These are phyloP conservation scores for Cardiocondyla obscurior DNA, from an alignment of 1,140 invertebrate genomes.

Conservation along the genomic window DNA sequence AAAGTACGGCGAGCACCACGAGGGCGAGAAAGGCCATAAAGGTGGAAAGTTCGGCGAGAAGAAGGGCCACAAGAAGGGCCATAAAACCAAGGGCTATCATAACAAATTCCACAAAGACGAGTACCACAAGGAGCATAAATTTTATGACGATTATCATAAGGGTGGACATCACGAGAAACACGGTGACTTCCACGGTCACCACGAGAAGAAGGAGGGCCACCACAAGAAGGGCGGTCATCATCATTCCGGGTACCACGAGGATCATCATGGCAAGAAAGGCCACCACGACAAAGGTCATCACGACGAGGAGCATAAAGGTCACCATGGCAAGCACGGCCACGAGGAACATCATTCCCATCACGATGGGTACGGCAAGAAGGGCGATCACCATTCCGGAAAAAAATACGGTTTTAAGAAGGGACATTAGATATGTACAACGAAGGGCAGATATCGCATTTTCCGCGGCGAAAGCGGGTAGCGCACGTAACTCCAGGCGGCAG, in stretches of 20 bases:
- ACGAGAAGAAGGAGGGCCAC: conserved; percentile 88
- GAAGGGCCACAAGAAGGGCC: conserved; percentile 91
- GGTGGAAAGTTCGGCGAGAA: conserved; percentile 90
- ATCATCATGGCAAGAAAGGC: conserved; percentile 90
- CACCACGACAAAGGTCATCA: conserved; percentile 90
- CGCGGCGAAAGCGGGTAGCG: no score
- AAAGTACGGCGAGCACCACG: conserved; percentile 89
- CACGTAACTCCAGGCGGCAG: no score
- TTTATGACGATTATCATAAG: conserved; percentile 92
- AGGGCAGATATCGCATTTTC: no score
- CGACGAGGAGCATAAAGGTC: conserved; percentile 90
- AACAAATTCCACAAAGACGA: conserved; percentile 93
- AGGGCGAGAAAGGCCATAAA: conserved; percentile 89
- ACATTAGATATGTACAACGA: no score
- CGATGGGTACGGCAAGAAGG: conserved; percentile 87
- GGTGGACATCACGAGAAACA: conserved; percentile 89
- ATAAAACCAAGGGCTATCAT: conserved; percentile 90
- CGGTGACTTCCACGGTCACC: conserved; percentile 88
- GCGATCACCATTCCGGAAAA: conserved; percentile 87
- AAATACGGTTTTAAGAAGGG: conserved; percentile 83
- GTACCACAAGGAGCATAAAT: conserved; percentile 92
- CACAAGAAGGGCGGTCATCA: conserved; percentile 89
- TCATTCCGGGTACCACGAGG: conserved; percentile 88
- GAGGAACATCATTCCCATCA: conserved; percentile 88
- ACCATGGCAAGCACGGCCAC: conserved; percentile 88